Conservation (phyloP, 2,113 vertebrate species). For the Myrmophylax atrothorax region DNA sequence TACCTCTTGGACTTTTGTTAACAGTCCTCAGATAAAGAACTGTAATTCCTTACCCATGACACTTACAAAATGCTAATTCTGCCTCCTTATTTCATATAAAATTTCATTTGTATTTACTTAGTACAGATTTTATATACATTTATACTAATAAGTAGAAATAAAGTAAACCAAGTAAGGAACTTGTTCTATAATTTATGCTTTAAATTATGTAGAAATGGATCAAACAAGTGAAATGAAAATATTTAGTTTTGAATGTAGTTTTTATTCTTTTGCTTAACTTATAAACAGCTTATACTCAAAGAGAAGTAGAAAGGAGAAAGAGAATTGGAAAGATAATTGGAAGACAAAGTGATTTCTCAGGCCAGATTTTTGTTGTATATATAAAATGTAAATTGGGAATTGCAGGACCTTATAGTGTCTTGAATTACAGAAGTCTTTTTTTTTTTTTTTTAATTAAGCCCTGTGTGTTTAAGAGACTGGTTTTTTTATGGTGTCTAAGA, state of each 20-base stretch:
- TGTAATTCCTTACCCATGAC: background rate
- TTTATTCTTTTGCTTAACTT: background rate
- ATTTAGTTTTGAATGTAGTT: background rate
- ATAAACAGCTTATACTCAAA: background rate
- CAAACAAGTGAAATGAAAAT: background rate
- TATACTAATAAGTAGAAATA: background rate
- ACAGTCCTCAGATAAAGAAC: background rate
- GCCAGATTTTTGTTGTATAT: background rate
- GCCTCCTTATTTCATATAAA: background rate
- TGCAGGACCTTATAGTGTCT: background rate
- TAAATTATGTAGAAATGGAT: background rate
- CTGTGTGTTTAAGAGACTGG: background rate
- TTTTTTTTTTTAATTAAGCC: background rate
- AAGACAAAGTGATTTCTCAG: background rate
- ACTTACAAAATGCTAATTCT: background rate
- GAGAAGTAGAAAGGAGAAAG: background rate
- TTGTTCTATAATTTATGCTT: background rate
- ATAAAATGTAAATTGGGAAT: background rate
- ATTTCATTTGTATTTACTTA: background rate
- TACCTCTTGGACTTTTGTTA: background rate
- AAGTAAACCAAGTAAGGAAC: background rate
- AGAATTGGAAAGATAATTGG: background rate
- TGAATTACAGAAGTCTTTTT: background rate
- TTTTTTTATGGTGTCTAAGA: background rate
- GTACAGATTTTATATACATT: background rate